Base-by-base conservation (phyloP, 2,113 vertebrate species). In the Donacobius atricapilla region DNA sequence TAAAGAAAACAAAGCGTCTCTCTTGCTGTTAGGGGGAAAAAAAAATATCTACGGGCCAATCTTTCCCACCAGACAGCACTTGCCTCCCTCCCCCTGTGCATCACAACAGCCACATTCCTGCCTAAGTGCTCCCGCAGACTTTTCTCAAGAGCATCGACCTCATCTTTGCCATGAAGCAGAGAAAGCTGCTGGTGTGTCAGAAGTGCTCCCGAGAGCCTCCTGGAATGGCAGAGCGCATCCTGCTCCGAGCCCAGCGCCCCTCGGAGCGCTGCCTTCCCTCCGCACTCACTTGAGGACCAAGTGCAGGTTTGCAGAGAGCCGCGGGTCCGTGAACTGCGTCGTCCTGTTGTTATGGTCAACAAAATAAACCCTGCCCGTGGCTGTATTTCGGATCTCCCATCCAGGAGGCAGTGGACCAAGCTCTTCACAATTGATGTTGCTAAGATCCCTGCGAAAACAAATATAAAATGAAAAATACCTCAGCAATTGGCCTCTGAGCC, bases 331-430 rank as follows among this genome's bases (percentile, higher is more conserved):
- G 98, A 99, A 99, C 95, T 99, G 99, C 61, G 99, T 99, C 70
- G 99, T 99, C 87, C 99, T 98, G 98, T 99, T 99, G 98, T 99
- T 99, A 98, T 99, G 99, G 98, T 99, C 99, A 61, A 99, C 99
- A 93, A 99, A 99, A 98, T 99, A 99, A 98, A 99, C 99, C 61
- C 99, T 98, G 93, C 99, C 99, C 30, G 99, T 99, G 56, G 99
- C 99, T 7, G 99, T 99, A 98, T 99, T 99, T 81, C 99, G 98
- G 96, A 99, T 99, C 98, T 99, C 99, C 99, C 99, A 99, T 98
- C 99, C 99, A 91, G 99, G 99, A 90, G 99, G 99, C 97, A 99
- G 98, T 8, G 99, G 99, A 89, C 99, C 99, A 96, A 99, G 98
- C 97, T 99, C 99, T 98, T 99, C 99, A 97, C 99, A 99, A 98